phyloP scores from a whole-genome alignment of 1,140 invertebrate genomes.

The Drosophila teissieri region DNA sequence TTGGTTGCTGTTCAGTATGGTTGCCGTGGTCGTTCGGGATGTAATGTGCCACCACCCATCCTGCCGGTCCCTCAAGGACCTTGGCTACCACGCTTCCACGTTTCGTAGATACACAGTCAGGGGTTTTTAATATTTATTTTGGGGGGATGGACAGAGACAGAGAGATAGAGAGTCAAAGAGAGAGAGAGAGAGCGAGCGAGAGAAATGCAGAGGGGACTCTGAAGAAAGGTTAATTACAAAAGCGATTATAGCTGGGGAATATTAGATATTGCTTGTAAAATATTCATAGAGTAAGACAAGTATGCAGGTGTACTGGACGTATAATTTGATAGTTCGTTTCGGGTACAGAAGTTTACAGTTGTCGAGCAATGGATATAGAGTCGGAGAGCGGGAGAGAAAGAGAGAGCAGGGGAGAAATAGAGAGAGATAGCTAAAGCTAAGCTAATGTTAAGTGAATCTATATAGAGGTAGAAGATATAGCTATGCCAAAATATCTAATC shows the following conservation, averaged over 20 bases:
- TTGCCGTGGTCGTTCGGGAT: constrained; percentile 44
- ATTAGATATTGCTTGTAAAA: constrained; percentile 14
- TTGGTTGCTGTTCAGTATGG: constrained; percentile 64
- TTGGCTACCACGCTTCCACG: constrained; percentile 51
- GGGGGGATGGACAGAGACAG: constrained; percentile 17
- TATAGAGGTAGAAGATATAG: constrained; percentile 35
- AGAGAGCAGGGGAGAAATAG: constrained; percentile 21
- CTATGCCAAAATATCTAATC: constrained; percentile 40
- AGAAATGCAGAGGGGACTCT: constrained; percentile 45
- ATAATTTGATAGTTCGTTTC: constrained; percentile 34
- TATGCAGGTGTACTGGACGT: constrained; percentile 50
- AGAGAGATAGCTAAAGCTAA: constrained; percentile 41
- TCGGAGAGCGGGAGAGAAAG: constrained; percentile 23
- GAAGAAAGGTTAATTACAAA: constrained; percentile 67
- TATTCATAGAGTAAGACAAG: constrained; percentile 32
- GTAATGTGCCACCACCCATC: constrained; percentile 50
- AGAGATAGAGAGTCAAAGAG: constrained; percentile 21
- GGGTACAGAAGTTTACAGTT: constrained; percentile 34
- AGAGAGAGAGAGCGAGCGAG: constrained; percentile 19
- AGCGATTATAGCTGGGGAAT: constrained; percentile 41
- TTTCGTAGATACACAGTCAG: constrained; percentile 41
- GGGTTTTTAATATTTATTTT: constrained; percentile 6
- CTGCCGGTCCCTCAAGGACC: constrained; percentile 48
- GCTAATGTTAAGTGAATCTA: constrained; percentile 27
- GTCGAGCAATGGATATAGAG: constrained; percentile 35